These are phyloP conservation scores for Gymnodraco acuticeps DNA, from an alignment of 2,797 vertebrate species.

Conservation along the genomic window DNA sequence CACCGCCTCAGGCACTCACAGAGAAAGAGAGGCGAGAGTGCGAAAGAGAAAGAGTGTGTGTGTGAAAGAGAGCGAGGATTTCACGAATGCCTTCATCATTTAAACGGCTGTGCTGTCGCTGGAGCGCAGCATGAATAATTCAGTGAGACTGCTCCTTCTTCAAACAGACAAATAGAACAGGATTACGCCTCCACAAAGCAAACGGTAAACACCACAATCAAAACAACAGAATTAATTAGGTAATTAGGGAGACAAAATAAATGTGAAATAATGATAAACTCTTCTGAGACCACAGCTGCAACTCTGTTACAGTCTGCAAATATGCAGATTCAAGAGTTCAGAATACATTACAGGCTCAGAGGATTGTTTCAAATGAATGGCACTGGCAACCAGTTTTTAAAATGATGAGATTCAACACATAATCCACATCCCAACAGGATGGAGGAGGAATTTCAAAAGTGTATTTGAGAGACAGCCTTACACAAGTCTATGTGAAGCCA, in stretches of 20 bases:
- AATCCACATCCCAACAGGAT: slow-evolving; percentile 68
- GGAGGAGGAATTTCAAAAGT: slow-evolving; percentile 72
- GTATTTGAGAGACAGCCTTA: slow-evolving; percentile 64
- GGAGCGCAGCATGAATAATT: slow-evolving; percentile 86
- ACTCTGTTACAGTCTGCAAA: slow-evolving; percentile 81
- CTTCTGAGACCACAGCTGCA: slow-evolving; percentile 84
- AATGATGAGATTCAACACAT: slow-evolving; percentile 70
- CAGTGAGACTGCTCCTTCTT: slow-evolving; percentile 86
- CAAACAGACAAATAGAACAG: slow-evolving; percentile 90
- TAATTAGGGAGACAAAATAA: slow-evolving; percentile 91
- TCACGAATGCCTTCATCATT: slow-evolving; percentile 86
- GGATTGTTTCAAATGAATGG: slow-evolving; percentile 77
- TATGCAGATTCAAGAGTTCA: slow-evolving; percentile 81
- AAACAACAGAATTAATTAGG: slow-evolving; percentile 91
- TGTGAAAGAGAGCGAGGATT: slow-evolving; percentile 73
- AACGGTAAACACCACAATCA: slow-evolving; percentile 90
- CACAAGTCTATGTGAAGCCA: slow-evolving; percentile 61
- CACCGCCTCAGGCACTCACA: slow-evolving; percentile 73
- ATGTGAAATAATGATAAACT: slow-evolving; percentile 90
- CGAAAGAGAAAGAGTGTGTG: slow-evolving; percentile 47
- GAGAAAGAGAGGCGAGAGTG: slow-evolving; percentile 56
- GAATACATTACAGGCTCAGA: slow-evolving; percentile 74
- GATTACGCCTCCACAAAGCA: slow-evolving; percentile 87
- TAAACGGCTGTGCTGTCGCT: slow-evolving; percentile 85
- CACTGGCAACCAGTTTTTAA: slow-evolving; percentile 66